phyloP scores from a whole-genome alignment of 2,888 invertebrate genomes.

The Disparrhopalites patrizii region DNA sequence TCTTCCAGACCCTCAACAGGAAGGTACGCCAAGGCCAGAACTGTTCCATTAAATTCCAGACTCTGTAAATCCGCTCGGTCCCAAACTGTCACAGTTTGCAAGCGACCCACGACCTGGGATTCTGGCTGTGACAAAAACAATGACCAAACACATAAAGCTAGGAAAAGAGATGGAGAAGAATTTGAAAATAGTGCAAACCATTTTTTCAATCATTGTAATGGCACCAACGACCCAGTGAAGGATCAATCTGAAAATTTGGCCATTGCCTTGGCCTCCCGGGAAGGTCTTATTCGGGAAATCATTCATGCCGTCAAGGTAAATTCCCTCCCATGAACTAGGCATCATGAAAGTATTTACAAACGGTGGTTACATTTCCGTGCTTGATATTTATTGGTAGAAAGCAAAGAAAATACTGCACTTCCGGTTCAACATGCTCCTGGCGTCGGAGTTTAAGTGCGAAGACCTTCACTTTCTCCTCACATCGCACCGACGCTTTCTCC shows the following conservation, averaged over 20 bases:
- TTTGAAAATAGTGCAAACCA: not conserved
- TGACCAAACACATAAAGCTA: not conserved
- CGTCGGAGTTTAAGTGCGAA: constrained; percentile 11
- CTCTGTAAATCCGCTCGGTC: too few species aligned
- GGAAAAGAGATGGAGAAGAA: too few species aligned
- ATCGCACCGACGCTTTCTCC: constrained; percentile 22
- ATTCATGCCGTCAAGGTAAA: constrained; percentile 19
- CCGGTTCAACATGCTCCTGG: constrained; percentile 16
- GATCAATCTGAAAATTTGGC: constrained; percentile 11
- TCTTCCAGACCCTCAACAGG: not conserved
- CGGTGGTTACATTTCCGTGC: not conserved
- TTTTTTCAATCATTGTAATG: not conserved
- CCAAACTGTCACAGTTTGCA: too few species aligned
- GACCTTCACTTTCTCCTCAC: constrained; percentile 24
- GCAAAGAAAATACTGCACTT: constrained; percentile 23
- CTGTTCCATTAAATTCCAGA: not conserved
- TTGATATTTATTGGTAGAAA: constrained; percentile 13
- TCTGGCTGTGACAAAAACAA: not conserved
- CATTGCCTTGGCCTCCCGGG: constrained; percentile 18
- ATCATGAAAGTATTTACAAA: too few species aligned
- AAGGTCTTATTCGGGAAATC: constrained; percentile 23
- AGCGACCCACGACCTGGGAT: too few species aligned
- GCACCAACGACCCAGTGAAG: not conserved
- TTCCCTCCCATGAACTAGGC: too few species aligned
- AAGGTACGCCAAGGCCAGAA: not conserved